phyloP scores from a whole-genome alignment of 2,797 vertebrate species.

The Miichthys miiuy region DNA sequence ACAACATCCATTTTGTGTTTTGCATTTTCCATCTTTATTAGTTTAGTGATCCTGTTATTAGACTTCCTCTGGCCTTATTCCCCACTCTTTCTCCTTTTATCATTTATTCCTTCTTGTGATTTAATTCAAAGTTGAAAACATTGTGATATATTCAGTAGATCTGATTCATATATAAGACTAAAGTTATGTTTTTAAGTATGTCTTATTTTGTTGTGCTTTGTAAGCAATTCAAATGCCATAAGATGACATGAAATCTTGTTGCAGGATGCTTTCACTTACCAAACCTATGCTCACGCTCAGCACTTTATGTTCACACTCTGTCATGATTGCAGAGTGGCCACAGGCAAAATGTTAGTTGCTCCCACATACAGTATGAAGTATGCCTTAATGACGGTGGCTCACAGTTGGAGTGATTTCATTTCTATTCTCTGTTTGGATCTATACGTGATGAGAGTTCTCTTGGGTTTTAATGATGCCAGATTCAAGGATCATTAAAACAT shows the following conservation, averaged over 20 bases:
- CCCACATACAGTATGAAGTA: slow-evolving; percentile 4
- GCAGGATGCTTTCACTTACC: not conserved
- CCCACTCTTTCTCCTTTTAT: not conserved
- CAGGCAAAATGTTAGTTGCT: not conserved
- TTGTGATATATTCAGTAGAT: not conserved
- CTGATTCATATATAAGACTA: not conserved
- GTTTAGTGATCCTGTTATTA: slow-evolving; percentile 21
- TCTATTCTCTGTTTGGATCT: slow-evolving; percentile 8
- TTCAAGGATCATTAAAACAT: slow-evolving; percentile 26
- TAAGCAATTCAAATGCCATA: not conserved
- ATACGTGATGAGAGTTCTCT: not conserved
- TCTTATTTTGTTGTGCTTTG: no score
- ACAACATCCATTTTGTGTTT: slow-evolving; percentile 14
- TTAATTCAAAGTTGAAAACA: not conserved
- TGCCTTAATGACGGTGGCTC: slow-evolving; percentile 36
- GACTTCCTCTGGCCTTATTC: not conserved
- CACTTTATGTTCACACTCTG: not conserved
- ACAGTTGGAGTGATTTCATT: slow-evolving; percentile 26
- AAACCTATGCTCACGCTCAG: not conserved
- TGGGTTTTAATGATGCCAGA: slow-evolving; percentile 16
- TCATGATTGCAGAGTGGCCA: slow-evolving; percentile 11
- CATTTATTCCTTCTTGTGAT: not conserved
- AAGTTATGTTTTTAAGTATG: not conserved
- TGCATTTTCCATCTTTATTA: slow-evolving; percentile 15
- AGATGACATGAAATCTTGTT: not conserved